Conservation (phyloP, 2,113 vertebrate genomes). For the Emydocephalus ijimae region DNA sequence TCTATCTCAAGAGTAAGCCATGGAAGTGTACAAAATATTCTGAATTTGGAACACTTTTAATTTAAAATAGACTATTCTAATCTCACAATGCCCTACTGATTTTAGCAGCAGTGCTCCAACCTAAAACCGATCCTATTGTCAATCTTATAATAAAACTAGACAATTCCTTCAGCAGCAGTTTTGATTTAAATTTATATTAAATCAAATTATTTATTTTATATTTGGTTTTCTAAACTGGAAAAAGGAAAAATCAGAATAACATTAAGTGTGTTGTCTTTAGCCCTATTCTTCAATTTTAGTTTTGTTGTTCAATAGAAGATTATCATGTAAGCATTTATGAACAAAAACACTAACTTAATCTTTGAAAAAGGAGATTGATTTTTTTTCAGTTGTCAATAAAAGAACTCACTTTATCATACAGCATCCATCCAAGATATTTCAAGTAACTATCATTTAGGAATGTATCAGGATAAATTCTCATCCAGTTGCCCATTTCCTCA, state of each 20-base stretch:
- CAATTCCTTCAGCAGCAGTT: background rate
- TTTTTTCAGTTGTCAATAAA: background rate
- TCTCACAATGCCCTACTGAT: background rate
- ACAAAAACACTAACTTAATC: background rate
- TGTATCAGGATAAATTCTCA: conserved; percentile 77
- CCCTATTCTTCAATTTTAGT: background rate
- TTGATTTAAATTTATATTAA: background rate
- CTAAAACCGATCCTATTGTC: background rate
- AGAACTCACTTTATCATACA: conserved; percentile 81
- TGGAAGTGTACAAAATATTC: background rate
- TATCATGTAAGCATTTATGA: background rate
- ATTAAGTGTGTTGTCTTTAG: background rate
- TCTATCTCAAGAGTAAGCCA: background rate
- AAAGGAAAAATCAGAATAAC: background rate
- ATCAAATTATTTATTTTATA: background rate
- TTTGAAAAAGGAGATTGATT: background rate
- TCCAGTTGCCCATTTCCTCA: conserved; percentile 85
- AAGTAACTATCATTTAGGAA: conserved; percentile 87
- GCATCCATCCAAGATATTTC: conserved; percentile 90
- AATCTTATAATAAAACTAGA: background rate
- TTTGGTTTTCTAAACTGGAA: background rate
- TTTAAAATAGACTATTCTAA: background rate
- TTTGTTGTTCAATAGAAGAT: background rate
- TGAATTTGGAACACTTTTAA: background rate
- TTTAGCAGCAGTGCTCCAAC: background rate